Evolutionary conservation across 2,888 invertebrate species (phyloP).

Genomic region (Didymodactylos carnosus): DNA sequence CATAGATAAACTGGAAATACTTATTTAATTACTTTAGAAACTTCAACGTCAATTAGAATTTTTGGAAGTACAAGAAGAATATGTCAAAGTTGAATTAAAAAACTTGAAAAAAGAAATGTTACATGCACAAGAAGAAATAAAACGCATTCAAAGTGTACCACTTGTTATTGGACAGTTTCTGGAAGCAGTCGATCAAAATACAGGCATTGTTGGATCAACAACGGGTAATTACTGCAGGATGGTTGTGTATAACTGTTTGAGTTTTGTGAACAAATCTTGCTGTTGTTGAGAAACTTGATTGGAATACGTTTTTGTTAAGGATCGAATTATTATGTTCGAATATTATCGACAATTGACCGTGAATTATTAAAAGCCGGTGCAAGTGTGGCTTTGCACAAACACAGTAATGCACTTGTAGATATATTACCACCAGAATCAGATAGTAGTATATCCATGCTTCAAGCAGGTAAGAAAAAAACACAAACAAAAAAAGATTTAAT

Average conservation of each 20-base stretch:
- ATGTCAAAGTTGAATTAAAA: slow-evolving; percentile 95
- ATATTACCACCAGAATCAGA: slow-evolving; percentile 96
- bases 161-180: slow-evolving; percentile 95
- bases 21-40: slow-evolving; percentile 2
- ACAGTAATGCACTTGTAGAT: slow-evolving; percentile 97
- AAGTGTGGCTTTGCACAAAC: slow-evolving; percentile 91
- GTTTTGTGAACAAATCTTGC: not conserved
- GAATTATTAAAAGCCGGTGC: slow-evolving; percentile 91
- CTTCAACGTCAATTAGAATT: slow-evolving; percentile 72
- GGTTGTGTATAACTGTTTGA: not conserved
- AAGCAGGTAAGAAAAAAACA: slow-evolving; percentile 46
- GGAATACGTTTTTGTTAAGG: slow-evolving; percentile 39
- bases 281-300: not conserved
- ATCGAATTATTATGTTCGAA: slow-evolving; percentile 95
- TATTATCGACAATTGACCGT: slow-evolving; percentile 87
- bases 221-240: slow-evolving; percentile 42
- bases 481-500: slow-evolving; percentile 16
- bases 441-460: slow-evolving; percentile 92
- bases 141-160: slow-evolving; percentile 93
- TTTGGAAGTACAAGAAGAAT: slow-evolving; percentile 92
- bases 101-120: slow-evolving; percentile 94
- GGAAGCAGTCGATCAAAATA: slow-evolving; percentile 96
- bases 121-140: slow-evolving; percentile 79
- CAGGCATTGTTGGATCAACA: slow-evolving; percentile 94
- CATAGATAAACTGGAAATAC: not conserved